phyloP scores from a whole-genome alignment of 2,888 invertebrate species.

The Idaea biselata region DNA sequence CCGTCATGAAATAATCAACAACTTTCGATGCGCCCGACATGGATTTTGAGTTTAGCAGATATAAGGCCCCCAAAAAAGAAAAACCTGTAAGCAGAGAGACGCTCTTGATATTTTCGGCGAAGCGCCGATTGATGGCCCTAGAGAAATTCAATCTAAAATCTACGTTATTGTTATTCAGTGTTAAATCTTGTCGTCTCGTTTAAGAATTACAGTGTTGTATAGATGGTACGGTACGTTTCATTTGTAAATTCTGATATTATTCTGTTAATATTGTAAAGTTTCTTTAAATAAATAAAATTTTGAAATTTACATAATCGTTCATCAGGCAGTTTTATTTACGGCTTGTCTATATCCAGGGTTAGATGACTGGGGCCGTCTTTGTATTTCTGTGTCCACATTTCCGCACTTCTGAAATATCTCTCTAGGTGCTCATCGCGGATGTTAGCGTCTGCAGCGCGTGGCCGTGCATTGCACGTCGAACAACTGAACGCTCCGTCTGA shows the following conservation, averaged over 20 bases:
- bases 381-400: constrained; percentile 55
- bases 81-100: not conserved
- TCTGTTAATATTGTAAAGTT: constrained; percentile 78
- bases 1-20: too few relatives aligned
- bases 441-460: constrained; percentile 47
- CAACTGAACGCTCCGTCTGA: constrained; percentile 64
- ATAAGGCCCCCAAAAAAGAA: constrained; percentile 11
- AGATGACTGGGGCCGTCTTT: constrained; percentile 36
- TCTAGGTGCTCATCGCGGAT: constrained; percentile 65
- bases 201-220: constrained; percentile 80
- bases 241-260: constrained; percentile 77
- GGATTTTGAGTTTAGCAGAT: too few relatives aligned
- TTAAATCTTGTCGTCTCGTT: constrained; percentile 78
- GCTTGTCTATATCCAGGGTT: constrained; percentile 38
- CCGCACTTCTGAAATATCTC: constrained; percentile 64
- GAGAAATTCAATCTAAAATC: constrained; percentile 64
- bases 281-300: constrained; percentile 79
- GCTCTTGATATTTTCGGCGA: constrained; percentile 40
- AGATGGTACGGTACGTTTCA: constrained; percentile 68
- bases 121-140: constrained; percentile 66
- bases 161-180: constrained; percentile 79
- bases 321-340: constrained; percentile 60
- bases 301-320: constrained; percentile 79
- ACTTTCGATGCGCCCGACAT: too few relatives aligned
- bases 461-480: constrained; percentile 47